Percentiles rank a stretch among this genome's conserved stretches.
Evolutionary conservation across 2,113 vertebrate genomes (phyloP).

Genomic region (Thamnophis sirtalis): DNA sequence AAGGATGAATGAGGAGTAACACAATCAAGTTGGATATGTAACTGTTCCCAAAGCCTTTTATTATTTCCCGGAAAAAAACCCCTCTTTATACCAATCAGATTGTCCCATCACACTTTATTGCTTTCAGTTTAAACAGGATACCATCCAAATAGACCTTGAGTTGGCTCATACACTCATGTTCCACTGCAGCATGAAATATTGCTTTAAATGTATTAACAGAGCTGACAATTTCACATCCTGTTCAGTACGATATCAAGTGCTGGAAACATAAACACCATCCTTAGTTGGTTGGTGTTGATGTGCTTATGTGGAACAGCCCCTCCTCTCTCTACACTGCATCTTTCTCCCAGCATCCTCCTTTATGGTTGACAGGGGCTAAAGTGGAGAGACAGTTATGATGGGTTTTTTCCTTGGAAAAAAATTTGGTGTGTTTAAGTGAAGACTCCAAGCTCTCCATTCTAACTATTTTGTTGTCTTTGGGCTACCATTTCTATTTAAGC

Average conservation of each 20-base stretch:
- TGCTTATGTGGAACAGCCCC: not conserved
- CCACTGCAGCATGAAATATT: not conserved
- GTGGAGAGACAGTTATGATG: not conserved
- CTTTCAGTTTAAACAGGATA: not conserved
- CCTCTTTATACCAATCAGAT: not conserved
- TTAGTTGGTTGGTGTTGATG: not conserved
- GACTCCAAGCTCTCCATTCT: too few relatives aligned
- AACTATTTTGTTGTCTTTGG: not conserved
- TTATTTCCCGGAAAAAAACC: conserved; percentile 14
- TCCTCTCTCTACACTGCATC: not conserved
- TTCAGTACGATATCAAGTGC: not conserved
- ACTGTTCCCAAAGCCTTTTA: conserved; percentile 27
- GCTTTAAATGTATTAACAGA: not conserved
- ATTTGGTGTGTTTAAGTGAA: not conserved
- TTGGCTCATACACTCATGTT: not conserved
- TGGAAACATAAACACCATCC: not conserved
- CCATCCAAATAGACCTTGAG: not conserved
- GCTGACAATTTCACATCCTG: not conserved
- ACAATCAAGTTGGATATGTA: conserved; percentile 31
- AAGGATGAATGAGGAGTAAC: conserved; percentile 54
- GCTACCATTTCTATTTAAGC: not conserved
- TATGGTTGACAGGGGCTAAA: not conserved
- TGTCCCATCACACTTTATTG: not conserved
- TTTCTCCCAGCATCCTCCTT: not conserved
- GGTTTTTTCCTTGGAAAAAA: not conserved